These are phyloP conservation scores for Sinocyclocheilus maitianheensis DNA, from an alignment of 2,113 vertebrate genomes.

Conservation along the genomic window DNA sequence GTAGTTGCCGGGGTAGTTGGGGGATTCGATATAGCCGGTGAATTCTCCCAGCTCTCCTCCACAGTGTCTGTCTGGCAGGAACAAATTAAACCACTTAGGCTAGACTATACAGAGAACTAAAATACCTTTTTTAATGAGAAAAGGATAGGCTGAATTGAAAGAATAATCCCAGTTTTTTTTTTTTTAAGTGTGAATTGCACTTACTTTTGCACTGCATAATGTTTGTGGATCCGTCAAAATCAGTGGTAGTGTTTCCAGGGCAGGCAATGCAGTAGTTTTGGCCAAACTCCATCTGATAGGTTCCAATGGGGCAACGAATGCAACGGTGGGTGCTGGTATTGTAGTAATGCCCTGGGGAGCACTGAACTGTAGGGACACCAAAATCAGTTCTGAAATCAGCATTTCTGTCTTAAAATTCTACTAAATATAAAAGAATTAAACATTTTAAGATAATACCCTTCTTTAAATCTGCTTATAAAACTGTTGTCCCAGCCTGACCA, in stretches of 20 bases:
- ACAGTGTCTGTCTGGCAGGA: conserved; percentile 86
- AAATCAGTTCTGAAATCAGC: background rate
- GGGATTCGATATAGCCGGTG: conserved; percentile 94
- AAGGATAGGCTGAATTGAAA: background rate
- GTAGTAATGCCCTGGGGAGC: conserved; percentile 96
- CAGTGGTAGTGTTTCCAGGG: conserved; percentile 94
- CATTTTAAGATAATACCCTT: background rate
- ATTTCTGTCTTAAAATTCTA: background rate
- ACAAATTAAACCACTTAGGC: conserved; percentile 34
- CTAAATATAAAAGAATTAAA: background rate
- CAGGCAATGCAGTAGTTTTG: conserved; percentile 91
- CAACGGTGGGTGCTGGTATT: conserved; percentile 94
- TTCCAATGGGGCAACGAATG: conserved; percentile 87
- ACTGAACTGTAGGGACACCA: conserved; percentile 82
- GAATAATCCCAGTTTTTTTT: background rate
- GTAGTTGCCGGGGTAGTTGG: conserved; percentile 97
- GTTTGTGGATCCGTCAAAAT: conserved; percentile 96
- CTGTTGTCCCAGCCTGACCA: background rate
- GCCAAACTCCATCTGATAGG: conserved; percentile 92
- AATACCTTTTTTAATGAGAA: background rate
- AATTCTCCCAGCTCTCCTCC: conserved; percentile 94
- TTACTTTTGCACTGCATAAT: conserved; percentile 97
- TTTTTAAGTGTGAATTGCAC: conserved; percentile 42
- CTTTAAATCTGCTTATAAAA: too few relatives aligned
- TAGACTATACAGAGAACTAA: background rate